Conservation (phyloP, 2,797 vertebrate species). For the Phoeniculus purpureus region DNA sequence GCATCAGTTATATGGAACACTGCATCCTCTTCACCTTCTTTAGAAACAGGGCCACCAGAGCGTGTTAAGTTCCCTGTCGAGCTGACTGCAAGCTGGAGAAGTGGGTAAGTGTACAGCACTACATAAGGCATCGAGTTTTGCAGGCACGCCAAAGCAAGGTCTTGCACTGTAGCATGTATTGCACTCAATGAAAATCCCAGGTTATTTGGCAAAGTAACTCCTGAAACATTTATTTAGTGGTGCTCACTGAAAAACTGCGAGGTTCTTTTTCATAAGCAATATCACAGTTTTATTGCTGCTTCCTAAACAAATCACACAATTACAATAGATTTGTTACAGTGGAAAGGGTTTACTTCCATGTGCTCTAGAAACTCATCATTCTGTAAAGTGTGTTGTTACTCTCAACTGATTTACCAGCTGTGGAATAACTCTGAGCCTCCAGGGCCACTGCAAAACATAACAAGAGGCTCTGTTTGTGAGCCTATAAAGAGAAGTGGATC, state of each 20-base stretch:
- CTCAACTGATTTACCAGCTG: constrained; percentile 1
- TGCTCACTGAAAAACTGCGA: not conserved
- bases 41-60: not conserved
- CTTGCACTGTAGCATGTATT: not conserved
- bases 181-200: not conserved
- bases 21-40: not conserved
- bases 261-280: not conserved
- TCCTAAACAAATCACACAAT: not conserved
- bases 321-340: not conserved
- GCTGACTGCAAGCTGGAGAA: not conserved
- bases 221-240: not conserved
- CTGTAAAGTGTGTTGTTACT: not conserved
- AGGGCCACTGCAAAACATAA: not conserved
- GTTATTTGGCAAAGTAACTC: not conserved
- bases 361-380: not conserved
- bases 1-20: not conserved
- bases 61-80: not conserved
- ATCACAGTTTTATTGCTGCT: not conserved
- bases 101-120: not conserved
- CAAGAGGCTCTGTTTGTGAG: constrained; percentile 29
- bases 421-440: not conserved
- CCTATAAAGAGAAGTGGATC: constrained; percentile 51
- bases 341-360: not conserved
- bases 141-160: not conserved
- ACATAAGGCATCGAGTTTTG: not conserved